phyloP scores from a whole-genome alignment of 2,113 vertebrate species.

The Peromyscus polionotus region DNA sequence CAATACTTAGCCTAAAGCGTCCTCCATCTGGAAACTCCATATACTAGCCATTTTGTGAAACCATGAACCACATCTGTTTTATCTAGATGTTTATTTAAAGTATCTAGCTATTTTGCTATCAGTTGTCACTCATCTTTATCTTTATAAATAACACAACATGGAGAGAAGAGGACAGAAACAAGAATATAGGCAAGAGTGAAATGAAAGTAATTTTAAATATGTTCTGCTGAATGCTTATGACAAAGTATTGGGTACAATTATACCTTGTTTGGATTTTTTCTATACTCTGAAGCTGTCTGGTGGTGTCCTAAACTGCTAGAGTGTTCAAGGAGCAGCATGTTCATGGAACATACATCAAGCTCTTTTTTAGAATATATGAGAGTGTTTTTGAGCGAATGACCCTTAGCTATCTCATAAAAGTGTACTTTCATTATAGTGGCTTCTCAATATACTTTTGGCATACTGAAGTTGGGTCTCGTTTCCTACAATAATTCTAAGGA shows the following conservation, averaged over 20 bases:
- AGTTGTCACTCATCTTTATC: not conserved
- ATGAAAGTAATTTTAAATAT: constrained; percentile 24
- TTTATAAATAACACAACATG: constrained; percentile 1
- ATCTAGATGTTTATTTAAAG: not conserved
- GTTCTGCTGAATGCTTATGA: not conserved
- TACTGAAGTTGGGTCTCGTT: constrained; percentile 22
- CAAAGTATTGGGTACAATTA: constrained; percentile 38
- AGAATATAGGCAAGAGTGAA: constrained; percentile 18
- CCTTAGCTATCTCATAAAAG: not conserved
- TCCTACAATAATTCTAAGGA: constrained; percentile 57
- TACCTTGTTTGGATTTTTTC: constrained; percentile 12
- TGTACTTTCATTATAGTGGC: not conserved
- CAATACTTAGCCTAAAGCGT: constrained; percentile 27
- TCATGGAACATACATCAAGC: not conserved
- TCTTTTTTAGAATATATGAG: constrained; percentile 30
- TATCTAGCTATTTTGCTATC: constrained; percentile 21
- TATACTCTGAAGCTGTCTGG: not conserved
- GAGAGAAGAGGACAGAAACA: not conserved
- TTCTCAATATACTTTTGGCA: not conserved
- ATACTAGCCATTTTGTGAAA: constrained; percentile 23
- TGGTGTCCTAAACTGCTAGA: not conserved
- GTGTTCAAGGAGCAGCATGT: not conserved
- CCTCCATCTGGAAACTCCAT: not conserved
- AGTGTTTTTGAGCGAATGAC: not conserved
- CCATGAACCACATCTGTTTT: constrained; percentile 30